Conservation (phyloP, 2,888 invertebrate genomes). For the Catocala fraxini region DNA sequence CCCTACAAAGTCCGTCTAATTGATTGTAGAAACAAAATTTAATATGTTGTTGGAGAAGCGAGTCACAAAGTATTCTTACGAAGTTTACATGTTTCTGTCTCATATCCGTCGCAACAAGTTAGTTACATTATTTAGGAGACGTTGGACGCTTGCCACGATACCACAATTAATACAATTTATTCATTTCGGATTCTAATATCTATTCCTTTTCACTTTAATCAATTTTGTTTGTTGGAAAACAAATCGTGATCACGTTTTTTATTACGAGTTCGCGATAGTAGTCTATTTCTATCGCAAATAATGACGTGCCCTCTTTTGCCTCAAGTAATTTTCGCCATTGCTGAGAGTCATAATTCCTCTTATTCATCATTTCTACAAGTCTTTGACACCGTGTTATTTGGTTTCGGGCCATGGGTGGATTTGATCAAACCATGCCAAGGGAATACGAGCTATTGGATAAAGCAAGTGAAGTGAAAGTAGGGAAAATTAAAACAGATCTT, state of each 20-base stretch:
- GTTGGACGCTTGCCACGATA: neutral
- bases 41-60: neutral
- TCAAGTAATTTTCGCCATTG: too few species aligned
- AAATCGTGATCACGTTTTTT: neutral
- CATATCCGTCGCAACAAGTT: neutral
- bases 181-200: neutral
- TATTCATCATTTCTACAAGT: too few species aligned
- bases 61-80: neutral
- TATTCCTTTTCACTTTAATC: neutral
- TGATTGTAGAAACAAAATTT: neutral
- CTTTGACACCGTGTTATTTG: too few species aligned
- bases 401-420: too few species aligned
- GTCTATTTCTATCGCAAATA: too few species aligned
- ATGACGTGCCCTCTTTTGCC: too few species aligned
- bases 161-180: neutral
- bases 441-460: too few species aligned
- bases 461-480: too few species aligned
- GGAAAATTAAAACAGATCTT: too few species aligned
- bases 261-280: neutral
- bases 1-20: too few species aligned
- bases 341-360: too few species aligned
- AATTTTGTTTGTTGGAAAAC: neutral
- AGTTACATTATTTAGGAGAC: constrained; percentile 1
- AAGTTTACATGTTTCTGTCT: constrained; percentile 3
- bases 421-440: too few species aligned